phyloP scores from a whole-genome alignment of 2,113 vertebrate species.

The Galbula dea region DNA sequence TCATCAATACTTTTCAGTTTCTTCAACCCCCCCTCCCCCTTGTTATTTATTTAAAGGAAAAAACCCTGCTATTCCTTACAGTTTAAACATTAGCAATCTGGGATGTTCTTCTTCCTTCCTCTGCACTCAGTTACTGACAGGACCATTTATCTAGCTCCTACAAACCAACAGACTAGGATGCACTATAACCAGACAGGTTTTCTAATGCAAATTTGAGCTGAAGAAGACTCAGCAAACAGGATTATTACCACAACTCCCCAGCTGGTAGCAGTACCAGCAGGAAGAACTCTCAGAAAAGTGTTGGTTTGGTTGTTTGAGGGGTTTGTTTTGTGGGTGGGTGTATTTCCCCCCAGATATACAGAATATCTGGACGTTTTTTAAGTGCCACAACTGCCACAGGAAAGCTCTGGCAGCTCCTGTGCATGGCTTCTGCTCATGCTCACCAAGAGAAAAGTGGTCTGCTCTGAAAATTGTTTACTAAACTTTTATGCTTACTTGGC shows the following conservation, averaged over 20 bases:
- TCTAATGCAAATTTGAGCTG: background rate
- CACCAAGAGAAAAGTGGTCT: background rate
- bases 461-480: background rate
- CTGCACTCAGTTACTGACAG: accelerated
- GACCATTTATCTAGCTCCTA: background rate
- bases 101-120: background rate
- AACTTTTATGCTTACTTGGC: background rate
- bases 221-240: background rate
- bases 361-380: background rate
- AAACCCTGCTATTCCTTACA: background rate
- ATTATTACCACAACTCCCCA: background rate
- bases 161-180: background rate
- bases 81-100: background rate
- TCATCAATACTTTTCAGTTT: background rate
- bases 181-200: background rate
- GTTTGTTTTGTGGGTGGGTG: too few relatives aligned
- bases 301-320: too few relatives aligned
- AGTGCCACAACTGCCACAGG: background rate
- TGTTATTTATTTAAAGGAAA: background rate
- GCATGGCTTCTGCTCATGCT: background rate
- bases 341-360: background rate
- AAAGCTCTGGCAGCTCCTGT: background rate
- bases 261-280: background rate
- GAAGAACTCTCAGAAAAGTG: background rate
- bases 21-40: background rate